These are phyloP conservation scores for Paratrypauchen microcephalus DNA, from an alignment of 2,797 vertebrate species.

Conservation along the genomic window DNA sequence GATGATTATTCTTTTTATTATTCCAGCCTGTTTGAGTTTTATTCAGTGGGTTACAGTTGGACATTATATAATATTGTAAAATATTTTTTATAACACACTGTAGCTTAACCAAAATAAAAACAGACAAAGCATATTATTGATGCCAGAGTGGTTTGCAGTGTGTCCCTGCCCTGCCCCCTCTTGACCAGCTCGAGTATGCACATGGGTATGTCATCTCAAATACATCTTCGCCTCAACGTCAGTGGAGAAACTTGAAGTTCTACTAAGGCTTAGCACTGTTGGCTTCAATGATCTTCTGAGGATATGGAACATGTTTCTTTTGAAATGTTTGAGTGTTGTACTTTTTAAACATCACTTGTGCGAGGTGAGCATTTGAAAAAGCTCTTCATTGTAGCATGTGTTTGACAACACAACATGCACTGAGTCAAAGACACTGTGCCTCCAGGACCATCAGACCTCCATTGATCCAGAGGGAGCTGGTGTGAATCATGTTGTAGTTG, in stretches of 20 bases:
- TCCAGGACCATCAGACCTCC: slow-evolving; percentile 46
- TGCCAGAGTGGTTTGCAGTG: slow-evolving; percentile 1
- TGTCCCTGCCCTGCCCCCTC: slow-evolving; percentile 14
- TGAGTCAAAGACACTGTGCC: slow-evolving; percentile 55
- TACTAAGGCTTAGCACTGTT: slow-evolving; percentile 38
- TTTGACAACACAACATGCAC: slow-evolving; percentile 47
- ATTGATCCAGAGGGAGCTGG: slow-evolving; percentile 7
- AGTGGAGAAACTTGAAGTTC: slow-evolving; percentile 24
- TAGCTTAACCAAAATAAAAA: background rate
- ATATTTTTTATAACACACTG: background rate
- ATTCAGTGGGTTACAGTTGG: background rate
- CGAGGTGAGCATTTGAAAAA: slow-evolving; percentile 24
- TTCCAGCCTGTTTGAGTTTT: background rate
- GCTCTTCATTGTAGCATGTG: slow-evolving; percentile 31
- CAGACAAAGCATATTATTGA: background rate
- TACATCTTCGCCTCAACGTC: slow-evolving; percentile 48
- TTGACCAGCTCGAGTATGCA: slow-evolving; percentile 57
- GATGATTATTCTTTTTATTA: background rate
- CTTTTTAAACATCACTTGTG: background rate
- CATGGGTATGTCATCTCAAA: slow-evolving; percentile 69
- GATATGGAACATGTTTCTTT: slow-evolving; percentile 32
- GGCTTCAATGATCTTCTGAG: slow-evolving; percentile 12
- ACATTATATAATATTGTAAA: background rate
- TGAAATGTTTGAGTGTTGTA: slow-evolving; percentile 2
- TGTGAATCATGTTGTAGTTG: background rate